These are phyloP conservation scores for Diadema setosum DNA, from an alignment of 35 echinoderm and acorn worm species.

Conservation along the genomic window DNA sequence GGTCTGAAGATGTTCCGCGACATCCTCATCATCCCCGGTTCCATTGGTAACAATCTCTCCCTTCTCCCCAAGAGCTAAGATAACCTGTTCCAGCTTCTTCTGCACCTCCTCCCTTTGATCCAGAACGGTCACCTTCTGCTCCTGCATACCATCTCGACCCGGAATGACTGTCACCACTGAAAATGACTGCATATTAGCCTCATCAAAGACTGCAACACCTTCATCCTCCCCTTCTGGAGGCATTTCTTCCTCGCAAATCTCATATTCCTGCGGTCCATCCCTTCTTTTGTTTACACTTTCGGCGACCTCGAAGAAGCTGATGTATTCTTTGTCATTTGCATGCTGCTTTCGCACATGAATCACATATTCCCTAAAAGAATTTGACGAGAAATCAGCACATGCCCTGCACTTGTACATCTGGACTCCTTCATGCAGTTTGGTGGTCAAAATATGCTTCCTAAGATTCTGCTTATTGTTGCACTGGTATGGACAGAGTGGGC, in stretches of 20 bases:
- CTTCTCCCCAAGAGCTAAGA: not conserved
- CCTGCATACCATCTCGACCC: not conserved
- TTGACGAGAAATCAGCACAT: conserved; percentile 56
- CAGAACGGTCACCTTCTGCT: not conserved
- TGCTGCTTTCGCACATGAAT: conserved; percentile 52
- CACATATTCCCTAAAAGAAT: conserved; percentile 67
- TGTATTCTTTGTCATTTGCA: not conserved
- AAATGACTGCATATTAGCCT: not conserved
- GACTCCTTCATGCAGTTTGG: conserved; percentile 71
- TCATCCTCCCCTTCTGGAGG: not conserved
- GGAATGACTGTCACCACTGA: not conserved
- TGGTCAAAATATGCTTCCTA: conserved; percentile 78
- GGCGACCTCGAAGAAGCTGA: not conserved
- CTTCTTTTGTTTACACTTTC: not conserved
- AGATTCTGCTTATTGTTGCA: conserved; percentile 80
- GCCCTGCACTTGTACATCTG: conserved; percentile 74
- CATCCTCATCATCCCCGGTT: not conserved
- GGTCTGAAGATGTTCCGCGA: not conserved
- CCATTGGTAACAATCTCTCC: not conserved
- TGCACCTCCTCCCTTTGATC: not conserved
- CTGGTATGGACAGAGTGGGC: conserved; percentile 81
- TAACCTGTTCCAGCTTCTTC: conserved; percentile 4
- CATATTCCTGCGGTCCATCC: no score
- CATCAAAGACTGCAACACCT: not conserved
- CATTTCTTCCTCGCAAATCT: not conserved